Conservation (phyloP, 2,797 vertebrate species). For the Pantherophis vulpinus region DNA sequence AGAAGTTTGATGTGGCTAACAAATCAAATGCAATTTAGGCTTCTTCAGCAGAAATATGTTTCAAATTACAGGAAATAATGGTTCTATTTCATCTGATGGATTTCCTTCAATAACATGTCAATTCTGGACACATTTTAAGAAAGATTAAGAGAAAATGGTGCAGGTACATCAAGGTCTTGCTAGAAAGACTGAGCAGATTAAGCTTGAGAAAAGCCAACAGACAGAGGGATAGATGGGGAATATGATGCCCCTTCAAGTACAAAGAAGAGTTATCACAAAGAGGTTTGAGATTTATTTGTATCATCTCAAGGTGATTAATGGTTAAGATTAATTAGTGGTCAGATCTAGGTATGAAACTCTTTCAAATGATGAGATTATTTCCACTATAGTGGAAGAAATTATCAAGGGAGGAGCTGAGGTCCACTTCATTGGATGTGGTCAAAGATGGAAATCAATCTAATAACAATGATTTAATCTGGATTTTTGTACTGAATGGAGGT, state of each 20-base stretch:
- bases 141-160: neutral
- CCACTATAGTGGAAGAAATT: neutral
- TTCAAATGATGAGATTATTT: neutral
- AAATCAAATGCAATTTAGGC: neutral
- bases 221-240: neutral
- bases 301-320: neutral
- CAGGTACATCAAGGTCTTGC: neutral
- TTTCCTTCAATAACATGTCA: neutral
- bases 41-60: neutral
- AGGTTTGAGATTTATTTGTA: neutral
- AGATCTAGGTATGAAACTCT: neutral
- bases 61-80: neutral
- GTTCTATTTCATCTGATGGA: neutral
- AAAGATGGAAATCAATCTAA: neutral
- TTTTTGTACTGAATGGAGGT: neutral
- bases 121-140: neutral
- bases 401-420: neutral
- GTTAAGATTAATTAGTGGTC: neutral
- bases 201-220: neutral
- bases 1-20: neutral
- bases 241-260: neutral
- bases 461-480: neutral
- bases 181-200: neutral
- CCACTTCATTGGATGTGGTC: neutral
- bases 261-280: neutral